Evolutionary conservation across 2,888 invertebrate species (phyloP).

Genomic region (Epinotia bilunana): DNA sequence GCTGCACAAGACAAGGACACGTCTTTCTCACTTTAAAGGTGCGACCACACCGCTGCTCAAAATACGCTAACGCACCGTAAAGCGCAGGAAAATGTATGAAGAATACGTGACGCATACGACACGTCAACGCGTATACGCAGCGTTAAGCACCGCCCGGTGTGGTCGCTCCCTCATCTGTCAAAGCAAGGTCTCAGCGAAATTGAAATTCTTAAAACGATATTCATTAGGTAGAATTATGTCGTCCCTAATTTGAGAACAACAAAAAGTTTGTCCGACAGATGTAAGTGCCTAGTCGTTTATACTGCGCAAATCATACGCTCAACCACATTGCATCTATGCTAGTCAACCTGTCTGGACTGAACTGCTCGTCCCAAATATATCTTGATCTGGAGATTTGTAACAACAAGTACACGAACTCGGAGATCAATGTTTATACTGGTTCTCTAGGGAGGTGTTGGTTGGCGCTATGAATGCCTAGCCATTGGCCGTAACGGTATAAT

Average conservation of each 20-base stretch:
- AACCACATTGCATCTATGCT: neutral
- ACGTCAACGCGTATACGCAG: too few species aligned
- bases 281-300: neutral
- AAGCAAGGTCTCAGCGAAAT: too few species aligned
- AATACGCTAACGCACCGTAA: too few species aligned
- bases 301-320: neutral
- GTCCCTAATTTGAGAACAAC: slow-evolving; percentile 1
- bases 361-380: neutral
- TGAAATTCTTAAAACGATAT: too few species aligned
- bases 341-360: neutral
- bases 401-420: neutral
- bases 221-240: neutral
- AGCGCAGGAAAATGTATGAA: too few species aligned
- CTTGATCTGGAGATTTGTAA: neutral
- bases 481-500: neutral
- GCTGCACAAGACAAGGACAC: too few species aligned
- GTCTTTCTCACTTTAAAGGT: too few species aligned
- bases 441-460: neutral
- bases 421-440: slow-evolving; percentile 1
- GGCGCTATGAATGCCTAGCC: neutral
- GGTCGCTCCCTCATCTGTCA: too few species aligned
- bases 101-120: too few species aligned
- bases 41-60: too few species aligned
- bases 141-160: too few species aligned
- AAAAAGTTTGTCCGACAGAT: neutral